Evolutionary conservation across 2,113 vertebrate species (phyloP).

Genomic region (Perca fluviatilis): DNA sequence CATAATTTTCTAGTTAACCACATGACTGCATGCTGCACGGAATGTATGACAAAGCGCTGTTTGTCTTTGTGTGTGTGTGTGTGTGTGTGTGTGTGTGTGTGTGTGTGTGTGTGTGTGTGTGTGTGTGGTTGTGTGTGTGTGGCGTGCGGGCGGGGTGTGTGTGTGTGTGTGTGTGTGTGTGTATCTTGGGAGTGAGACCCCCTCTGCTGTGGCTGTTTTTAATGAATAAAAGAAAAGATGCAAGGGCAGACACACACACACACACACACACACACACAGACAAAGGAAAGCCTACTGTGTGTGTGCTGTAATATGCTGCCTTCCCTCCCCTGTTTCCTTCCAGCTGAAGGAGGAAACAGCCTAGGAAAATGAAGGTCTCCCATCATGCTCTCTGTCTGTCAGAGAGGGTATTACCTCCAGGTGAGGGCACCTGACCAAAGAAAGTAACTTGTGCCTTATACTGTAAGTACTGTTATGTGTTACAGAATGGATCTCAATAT

Average conservation of each 20-base stretch:
- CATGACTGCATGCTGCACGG: slow-evolving; percentile 38
- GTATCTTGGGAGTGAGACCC: slow-evolving; percentile 35
- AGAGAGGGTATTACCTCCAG: too few relatives aligned
- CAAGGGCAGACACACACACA: background rate
- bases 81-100: too few relatives aligned
- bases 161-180: background rate
- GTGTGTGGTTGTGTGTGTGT: too few relatives aligned
- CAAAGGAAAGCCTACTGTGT: slow-evolving; percentile 9
- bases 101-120: too few relatives aligned
- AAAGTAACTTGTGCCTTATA: too few relatives aligned
- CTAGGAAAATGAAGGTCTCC: slow-evolving; percentile 56
- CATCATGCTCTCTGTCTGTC: slow-evolving; percentile 13
- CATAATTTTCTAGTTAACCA: slow-evolving; percentile 43
- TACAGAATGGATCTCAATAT: too few relatives aligned
- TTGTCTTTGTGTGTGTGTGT: slow-evolving; percentile 22
- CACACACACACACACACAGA: slow-evolving; percentile 11
- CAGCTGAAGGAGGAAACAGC: slow-evolving; percentile 50
- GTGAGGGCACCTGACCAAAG: too few relatives aligned
- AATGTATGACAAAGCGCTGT: slow-evolving; percentile 38
- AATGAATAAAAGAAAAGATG: slow-evolving; percentile 27
- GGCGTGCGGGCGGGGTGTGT: too few relatives aligned
- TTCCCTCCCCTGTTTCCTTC: slow-evolving; percentile 44
- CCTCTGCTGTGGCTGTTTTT: slow-evolving; percentile 30
- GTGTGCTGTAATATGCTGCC: background rate
- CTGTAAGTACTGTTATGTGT: too few relatives aligned